phyloP scores from a whole-genome alignment of 1,140 invertebrate species.

The Musca domestica region DNA sequence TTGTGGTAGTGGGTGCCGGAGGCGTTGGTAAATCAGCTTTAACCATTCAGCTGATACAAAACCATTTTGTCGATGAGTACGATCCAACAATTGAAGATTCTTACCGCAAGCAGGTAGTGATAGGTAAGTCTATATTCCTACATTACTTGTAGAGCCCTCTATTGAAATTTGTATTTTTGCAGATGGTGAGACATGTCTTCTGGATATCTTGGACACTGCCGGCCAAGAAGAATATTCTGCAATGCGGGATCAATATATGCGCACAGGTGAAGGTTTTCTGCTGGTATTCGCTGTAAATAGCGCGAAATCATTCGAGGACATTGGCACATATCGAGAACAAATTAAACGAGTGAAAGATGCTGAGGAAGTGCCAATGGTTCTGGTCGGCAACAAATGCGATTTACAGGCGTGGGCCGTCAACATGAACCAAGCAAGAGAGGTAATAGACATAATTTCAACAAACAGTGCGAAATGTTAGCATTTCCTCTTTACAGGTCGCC shows the following conservation, averaged over 20 bases:
- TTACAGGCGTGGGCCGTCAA: slow-evolving; percentile 84
- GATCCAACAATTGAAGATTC: slow-evolving; percentile 99
- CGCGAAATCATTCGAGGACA: slow-evolving; percentile 96
- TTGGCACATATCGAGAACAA: slow-evolving; percentile 93
- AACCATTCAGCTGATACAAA: slow-evolving; percentile 99
- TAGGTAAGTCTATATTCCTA: slow-evolving; percentile 37
- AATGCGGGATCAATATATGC: slow-evolving; percentile 98
- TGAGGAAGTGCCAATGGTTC: slow-evolving; percentile 98
- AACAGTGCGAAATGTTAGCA: not conserved
- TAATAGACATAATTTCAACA: slow-evolving; percentile 32
- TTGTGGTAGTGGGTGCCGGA: slow-evolving; percentile 87
- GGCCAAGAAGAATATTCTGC: slow-evolving; percentile 99
- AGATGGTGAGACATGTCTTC: slow-evolving; percentile 96
- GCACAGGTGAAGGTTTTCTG: slow-evolving; percentile 96
- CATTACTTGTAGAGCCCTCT: not conserved
- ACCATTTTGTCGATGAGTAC: slow-evolving; percentile 99
- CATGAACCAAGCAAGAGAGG: slow-evolving; percentile 79
- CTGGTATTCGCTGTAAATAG: slow-evolving; percentile 98
- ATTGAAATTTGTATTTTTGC: too few relatives aligned
- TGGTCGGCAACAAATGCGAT: slow-evolving; percentile 99
- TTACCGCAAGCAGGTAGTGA: slow-evolving; percentile 84
- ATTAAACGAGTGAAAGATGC: slow-evolving; percentile 98
- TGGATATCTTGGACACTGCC: slow-evolving; percentile 98
- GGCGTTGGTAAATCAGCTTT: slow-evolving; percentile 99
- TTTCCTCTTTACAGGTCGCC: slow-evolving; percentile 65